Percentiles rank a stretch among this genome's conserved stretches.
phyloP scores from a whole-genome alignment of 2,113 vertebrate species.

The Centrocercus urophasianus region DNA sequence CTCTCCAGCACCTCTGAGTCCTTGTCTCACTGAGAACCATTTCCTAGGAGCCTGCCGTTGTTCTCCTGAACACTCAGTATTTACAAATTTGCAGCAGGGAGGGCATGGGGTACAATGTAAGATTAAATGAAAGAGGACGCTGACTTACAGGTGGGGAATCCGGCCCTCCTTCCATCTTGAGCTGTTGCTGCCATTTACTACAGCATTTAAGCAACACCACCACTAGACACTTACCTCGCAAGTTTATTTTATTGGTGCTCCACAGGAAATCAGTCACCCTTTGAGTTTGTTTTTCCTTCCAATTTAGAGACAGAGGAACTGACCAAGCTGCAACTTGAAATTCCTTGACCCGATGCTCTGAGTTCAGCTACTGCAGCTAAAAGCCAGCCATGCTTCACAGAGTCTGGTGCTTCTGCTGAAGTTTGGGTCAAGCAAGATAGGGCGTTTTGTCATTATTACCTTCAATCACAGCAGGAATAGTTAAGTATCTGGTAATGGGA shows the following conservation, averaged over 20 bases:
- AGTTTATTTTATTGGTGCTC: slow-evolving; percentile 40
- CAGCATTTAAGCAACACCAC: background rate
- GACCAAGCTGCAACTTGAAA: slow-evolving; percentile 7
- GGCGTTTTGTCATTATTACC: slow-evolving; percentile 18
- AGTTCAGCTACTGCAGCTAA: slow-evolving; percentile 44
- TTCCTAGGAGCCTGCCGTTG: background rate
- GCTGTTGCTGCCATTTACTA: background rate
- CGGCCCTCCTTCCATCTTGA: background rate
- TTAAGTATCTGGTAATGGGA: background rate
- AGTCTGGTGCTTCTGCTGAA: slow-evolving; percentile 8
- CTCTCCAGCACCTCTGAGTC: background rate
- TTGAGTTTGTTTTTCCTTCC: slow-evolving; percentile 39
- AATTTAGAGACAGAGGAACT: background rate
- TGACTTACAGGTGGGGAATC: background rate
- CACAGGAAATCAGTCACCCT: background rate
- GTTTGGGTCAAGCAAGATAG: background rate
- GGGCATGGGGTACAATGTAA: background rate
- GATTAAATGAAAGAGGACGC: background rate
- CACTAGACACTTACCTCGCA: background rate
- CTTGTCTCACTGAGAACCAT: background rate
- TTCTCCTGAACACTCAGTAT: background rate
- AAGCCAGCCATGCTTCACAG: slow-evolving; percentile 20
- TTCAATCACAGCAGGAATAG: background rate
- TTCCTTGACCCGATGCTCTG: slow-evolving; percentile 5
- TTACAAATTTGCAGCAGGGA: background rate